Percentiles rank a stretch among this genome's conserved stretches.
Evolutionary conservation across 2,888 invertebrate species (phyloP).

Genomic region (Ashinkailepas kermadecensis): DNA sequence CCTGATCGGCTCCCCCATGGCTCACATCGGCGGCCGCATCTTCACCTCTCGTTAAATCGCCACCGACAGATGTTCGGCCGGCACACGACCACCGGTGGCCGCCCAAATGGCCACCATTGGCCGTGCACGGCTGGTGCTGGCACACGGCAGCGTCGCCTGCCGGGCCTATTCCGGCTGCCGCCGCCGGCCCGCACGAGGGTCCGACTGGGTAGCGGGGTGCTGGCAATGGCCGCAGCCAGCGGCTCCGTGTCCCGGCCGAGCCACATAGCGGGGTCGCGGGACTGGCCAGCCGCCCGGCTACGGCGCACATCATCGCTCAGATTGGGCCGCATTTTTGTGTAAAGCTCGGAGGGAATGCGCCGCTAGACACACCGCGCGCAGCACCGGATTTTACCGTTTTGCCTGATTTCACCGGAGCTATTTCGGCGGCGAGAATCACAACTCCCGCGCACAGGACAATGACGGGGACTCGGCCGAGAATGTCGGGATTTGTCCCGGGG

Average conservation of each 20-base stretch:
- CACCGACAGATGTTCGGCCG: too few relatives aligned
- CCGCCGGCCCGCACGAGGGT: too few relatives aligned
- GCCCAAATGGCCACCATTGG: background rate
- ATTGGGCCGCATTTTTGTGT: constrained; percentile 11
- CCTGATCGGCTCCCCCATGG: background rate
- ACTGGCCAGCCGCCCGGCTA: too few relatives aligned
- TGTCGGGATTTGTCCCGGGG: background rate
- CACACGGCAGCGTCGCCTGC: too few relatives aligned
- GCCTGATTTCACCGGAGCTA: constrained; percentile 11
- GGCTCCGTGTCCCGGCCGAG: too few relatives aligned
- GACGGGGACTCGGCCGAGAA: background rate
- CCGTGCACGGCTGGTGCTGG: background rate
- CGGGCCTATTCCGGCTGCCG: too few relatives aligned
- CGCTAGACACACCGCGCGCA: background rate
- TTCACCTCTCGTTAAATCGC: background rate
- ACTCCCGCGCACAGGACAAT: background rate
- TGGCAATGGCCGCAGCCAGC: too few relatives aligned
- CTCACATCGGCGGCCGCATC: background rate
- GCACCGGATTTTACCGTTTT: background rate
- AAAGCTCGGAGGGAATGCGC: background rate
- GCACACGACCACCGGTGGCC: too few relatives aligned
- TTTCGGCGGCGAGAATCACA: background rate
- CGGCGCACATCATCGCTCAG: too few relatives aligned
- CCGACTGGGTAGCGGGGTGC: too few relatives aligned
- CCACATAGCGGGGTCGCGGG: too few relatives aligned